Percentiles rank a stretch among this genome's conserved stretches.
phyloP scores from a whole-genome alignment of 1,140 invertebrate genomes.

The Drosophila repletoides region DNA sequence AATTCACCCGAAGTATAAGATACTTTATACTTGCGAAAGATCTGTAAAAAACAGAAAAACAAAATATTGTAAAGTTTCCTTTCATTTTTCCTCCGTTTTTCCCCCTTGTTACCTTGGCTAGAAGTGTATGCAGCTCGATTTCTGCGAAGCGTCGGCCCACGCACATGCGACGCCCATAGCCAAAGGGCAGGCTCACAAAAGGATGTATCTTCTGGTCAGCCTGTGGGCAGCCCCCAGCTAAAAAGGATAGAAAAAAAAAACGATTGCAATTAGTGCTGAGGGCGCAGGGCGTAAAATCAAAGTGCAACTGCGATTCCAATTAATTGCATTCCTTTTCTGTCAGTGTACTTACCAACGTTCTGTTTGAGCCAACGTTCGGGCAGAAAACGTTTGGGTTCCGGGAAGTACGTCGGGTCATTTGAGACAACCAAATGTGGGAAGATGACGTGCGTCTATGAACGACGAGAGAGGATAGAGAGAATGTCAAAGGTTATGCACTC shows the following conservation, averaged over 20 bases:
- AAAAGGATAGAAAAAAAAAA: background rate
- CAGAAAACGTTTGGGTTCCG: constrained; percentile 85
- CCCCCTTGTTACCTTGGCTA: constrained; percentile 83
- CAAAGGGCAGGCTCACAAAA: constrained; percentile 91
- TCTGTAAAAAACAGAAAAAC: constrained; percentile 83
- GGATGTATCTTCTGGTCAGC: constrained; percentile 85
- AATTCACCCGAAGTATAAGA: constrained; percentile 86
- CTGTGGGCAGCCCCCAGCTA: constrained; percentile 61
- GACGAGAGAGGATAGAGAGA: too few species aligned
- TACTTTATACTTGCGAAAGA: constrained; percentile 87
- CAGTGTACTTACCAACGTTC: constrained; percentile 37
- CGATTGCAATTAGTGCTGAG: background rate
- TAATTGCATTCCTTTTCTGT: background rate
- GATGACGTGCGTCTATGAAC: constrained; percentile 91
- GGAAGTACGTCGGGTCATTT: constrained; percentile 89
- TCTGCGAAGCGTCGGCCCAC: constrained; percentile 91
- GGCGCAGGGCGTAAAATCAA: too few species aligned
- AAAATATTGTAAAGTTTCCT: constrained; percentile 7
- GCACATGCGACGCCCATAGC: constrained; percentile 92
- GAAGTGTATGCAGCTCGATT: constrained; percentile 88
- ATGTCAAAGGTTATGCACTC: background rate
- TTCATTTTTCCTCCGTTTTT: background rate
- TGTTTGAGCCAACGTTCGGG: constrained; percentile 90
- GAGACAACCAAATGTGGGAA: constrained; percentile 92
- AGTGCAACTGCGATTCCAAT: too few species aligned